Evolutionary conservation across 2,797 vertebrate species (phyloP), one percentile per base, ranked within the genome.

Genomic region (Pseudopleuronectes americanus): DNA sequence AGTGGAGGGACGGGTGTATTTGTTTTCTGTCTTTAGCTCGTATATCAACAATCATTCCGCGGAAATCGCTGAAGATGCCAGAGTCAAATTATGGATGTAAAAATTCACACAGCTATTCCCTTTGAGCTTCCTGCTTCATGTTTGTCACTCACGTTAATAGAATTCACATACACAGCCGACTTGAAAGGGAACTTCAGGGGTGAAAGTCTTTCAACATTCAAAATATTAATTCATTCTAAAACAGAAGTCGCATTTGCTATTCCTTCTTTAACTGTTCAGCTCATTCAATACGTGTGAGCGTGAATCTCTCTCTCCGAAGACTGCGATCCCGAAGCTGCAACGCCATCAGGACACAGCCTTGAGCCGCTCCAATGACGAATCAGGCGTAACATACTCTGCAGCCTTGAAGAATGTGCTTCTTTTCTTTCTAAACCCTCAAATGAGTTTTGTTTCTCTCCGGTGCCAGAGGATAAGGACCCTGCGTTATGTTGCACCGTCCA

Each of bases 301-400:
- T 63, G 52, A 76, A 64, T 23, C 64, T 58, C 16, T 73, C 19
- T 66, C 22, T 69, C 45, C 45, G 63, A 72, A 72, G 47, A 21
- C 49, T 47, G 43, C 31, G 49, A 57, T 59, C 17, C 19, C n/a
- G 45, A 38, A 69, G 74, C 45, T 74, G 71, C 43, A 49, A 3
- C n/a, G 48, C 54, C 62, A 69, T 80, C 58, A 73, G 65, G 38
- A 80, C 43, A 71, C 33, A 62, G 80, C 79, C 64, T 77, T 62
- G 64, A 78, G 77, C 76, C 70, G 79, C 80, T 84, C 60, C 24
- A 59, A 3, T 68, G 69, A 74, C 66, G 43, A 81, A 77, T 49
- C 0, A 14, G 43, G 60, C 53, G 36, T 45, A 66, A 79, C 66
- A 74, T 78, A 24, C 52, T 76, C 57, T 71, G 17, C 13, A 45